phyloP scores from a whole-genome alignment of 1,140 invertebrate species.

The Formica selysi region DNA sequence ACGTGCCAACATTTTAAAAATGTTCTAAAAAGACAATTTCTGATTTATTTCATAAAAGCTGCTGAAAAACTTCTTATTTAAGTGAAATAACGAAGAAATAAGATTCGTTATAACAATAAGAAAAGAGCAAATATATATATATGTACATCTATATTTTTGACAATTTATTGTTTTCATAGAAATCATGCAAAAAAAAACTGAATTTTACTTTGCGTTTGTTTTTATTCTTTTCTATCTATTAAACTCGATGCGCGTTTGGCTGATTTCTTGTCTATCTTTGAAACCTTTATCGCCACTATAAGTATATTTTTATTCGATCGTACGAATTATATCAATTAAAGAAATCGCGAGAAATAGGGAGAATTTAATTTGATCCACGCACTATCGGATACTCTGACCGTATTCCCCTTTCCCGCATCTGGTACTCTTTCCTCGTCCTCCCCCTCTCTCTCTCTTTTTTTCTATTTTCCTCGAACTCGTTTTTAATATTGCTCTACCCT shows the following conservation, averaged over 20 bases:
- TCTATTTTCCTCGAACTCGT: slow-evolving; percentile 70
- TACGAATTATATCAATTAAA: slow-evolving; percentile 22
- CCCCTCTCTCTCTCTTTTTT: slow-evolving; percentile 5
- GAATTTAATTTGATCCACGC: slow-evolving; percentile 62
- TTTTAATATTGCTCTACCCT: slow-evolving; percentile 75
- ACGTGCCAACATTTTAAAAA: not conserved
- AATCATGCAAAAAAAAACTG: not conserved
- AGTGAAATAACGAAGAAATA: not conserved
- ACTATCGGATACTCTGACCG: slow-evolving; percentile 23
- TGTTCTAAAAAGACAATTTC: not conserved
- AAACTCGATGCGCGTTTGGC: not conserved
- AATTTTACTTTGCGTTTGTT: not conserved
- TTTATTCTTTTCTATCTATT: not conserved
- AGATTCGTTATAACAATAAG: slow-evolving; percentile 1
- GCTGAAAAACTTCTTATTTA: not conserved
- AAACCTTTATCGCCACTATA: not conserved
- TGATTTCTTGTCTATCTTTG: slow-evolving; percentile 18
- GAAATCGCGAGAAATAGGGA: slow-evolving; percentile 1
- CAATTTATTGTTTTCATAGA: not conserved
- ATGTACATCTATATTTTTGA: not conserved
- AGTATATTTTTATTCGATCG: not conserved
- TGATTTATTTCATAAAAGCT: not conserved
- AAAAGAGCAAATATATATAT: not conserved
- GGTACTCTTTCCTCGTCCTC: not conserved
- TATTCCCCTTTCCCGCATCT: slow-evolving; percentile 16